phyloP scores from a whole-genome alignment of 2,113 vertebrate genomes.

The Micromys minutus region DNA sequence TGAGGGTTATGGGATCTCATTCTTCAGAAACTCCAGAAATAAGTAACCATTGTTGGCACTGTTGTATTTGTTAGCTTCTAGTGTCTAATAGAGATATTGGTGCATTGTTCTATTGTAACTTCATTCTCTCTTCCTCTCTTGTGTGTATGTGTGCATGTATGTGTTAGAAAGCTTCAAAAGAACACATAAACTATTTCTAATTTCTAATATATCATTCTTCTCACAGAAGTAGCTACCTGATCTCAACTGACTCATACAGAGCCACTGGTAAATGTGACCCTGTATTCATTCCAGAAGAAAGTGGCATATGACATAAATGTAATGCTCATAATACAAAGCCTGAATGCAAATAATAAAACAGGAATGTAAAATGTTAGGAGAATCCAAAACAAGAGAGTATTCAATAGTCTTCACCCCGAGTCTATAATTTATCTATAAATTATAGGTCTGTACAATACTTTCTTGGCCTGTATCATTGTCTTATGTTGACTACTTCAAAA shows the following conservation, averaged over 20 bases:
- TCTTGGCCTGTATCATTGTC: neutral
- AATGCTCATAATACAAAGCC: neutral
- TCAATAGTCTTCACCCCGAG: neutral
- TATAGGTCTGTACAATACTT: neutral
- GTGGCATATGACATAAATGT: neutral
- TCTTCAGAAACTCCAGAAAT: neutral
- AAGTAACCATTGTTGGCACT: neutral
- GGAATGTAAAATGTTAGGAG: neutral
- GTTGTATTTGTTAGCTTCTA: neutral
- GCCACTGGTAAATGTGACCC: neutral
- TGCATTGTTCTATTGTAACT: neutral
- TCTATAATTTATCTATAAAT: neutral
- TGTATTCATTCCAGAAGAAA: neutral
- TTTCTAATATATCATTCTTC: neutral
- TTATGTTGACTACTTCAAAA: neutral
- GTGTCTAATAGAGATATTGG: neutral
- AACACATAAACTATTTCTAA: neutral
- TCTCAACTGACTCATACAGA: neutral
- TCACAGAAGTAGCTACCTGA: neutral
- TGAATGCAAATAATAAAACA: neutral
- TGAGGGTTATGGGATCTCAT: neutral
- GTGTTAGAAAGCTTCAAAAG: neutral
- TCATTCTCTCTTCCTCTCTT: neutral
- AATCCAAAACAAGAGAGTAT: neutral
- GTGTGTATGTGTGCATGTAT: neutral